Conservation (phyloP, 2,888 invertebrate species). For the Philereme vetulata region DNA sequence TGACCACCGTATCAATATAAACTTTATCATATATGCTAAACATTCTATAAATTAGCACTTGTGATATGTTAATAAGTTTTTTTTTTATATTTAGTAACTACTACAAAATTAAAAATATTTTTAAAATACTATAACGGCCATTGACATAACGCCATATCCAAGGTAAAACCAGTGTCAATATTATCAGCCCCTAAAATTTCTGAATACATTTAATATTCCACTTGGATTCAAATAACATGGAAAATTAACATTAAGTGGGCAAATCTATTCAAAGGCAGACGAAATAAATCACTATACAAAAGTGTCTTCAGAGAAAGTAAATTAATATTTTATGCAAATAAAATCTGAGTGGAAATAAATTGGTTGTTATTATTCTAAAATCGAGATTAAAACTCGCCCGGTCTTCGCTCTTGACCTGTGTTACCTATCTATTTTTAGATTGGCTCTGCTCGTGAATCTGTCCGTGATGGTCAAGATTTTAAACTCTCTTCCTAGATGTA, state of each 20-base stretch:
- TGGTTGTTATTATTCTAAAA: constrained; percentile 16
- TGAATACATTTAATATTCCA: constrained; percentile 14
- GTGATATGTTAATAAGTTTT: too few relatives aligned
- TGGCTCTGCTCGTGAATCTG: neutral
- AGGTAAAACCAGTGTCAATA: too few relatives aligned
- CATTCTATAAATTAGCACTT: too few relatives aligned
- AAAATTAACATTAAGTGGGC: constrained; percentile 13
- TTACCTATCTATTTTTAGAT: neutral
- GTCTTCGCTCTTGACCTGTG: neutral
- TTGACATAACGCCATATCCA: too few relatives aligned
- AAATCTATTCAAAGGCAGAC: constrained; percentile 7
- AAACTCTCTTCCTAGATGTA: neutral
- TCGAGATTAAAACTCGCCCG: constrained; percentile 18
- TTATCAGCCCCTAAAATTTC: constrained; percentile 10
- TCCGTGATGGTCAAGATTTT: neutral
- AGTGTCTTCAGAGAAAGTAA: constrained; percentile 22
- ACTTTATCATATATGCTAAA: too few relatives aligned
- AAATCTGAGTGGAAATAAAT: constrained; percentile 21
- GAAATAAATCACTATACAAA: constrained; percentile 27
- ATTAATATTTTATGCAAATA: constrained; percentile 33
- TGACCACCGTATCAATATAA: too few relatives aligned
- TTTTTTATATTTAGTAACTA: too few relatives aligned
- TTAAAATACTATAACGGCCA: too few relatives aligned
- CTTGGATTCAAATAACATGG: constrained; percentile 9
- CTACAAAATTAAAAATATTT: too few relatives aligned